Evolutionary conservation across 2,888 invertebrate genomes (phyloP).

Genomic region (Philereme vetulata): DNA sequence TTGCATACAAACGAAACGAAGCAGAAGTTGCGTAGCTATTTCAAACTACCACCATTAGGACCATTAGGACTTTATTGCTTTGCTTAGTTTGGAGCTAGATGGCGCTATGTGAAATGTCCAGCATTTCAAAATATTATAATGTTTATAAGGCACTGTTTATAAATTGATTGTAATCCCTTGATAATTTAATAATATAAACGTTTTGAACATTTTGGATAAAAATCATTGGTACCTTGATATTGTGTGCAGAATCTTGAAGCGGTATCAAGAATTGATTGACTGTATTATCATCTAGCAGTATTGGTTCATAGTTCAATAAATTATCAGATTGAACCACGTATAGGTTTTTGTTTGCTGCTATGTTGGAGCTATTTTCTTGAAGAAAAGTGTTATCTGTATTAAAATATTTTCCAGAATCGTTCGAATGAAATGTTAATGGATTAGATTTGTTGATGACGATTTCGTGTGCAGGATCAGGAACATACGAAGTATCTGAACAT

Average conservation of each 20-base stretch:
- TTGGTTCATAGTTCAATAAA: slow-evolving; percentile 66
- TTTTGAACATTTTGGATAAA: too few relatives aligned
- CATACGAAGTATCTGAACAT: slow-evolving; percentile 2
- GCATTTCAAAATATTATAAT: too few relatives aligned
- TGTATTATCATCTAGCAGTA: slow-evolving; percentile 71
- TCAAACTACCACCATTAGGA: background rate
- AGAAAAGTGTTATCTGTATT: slow-evolving; percentile 53
- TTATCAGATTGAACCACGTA: slow-evolving; percentile 62
- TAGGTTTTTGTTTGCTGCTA: slow-evolving; percentile 28
- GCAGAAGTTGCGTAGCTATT: background rate
- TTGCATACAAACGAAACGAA: background rate
- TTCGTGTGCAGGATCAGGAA: slow-evolving; percentile 23
- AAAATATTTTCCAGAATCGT: slow-evolving; percentile 62
- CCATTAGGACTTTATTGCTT: too few relatives aligned
- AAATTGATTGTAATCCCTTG: too few relatives aligned
- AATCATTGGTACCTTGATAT: slow-evolving; percentile 59
- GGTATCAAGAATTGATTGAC: slow-evolving; percentile 76
- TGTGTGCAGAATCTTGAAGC: slow-evolving; percentile 52
- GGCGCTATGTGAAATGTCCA: too few relatives aligned
- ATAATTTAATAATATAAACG: too few relatives aligned
- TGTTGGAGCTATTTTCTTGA: slow-evolving; percentile 40
- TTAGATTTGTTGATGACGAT: slow-evolving; percentile 35
- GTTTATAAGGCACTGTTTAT: too few relatives aligned
- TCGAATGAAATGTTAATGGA: slow-evolving; percentile 60
- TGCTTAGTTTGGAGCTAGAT: too few relatives aligned